Percentiles rank a stretch among this genome's conserved stretches.
Conservation (phyloP, 2,888 invertebrate species). For the Aspidapion aeneum region DNA sequence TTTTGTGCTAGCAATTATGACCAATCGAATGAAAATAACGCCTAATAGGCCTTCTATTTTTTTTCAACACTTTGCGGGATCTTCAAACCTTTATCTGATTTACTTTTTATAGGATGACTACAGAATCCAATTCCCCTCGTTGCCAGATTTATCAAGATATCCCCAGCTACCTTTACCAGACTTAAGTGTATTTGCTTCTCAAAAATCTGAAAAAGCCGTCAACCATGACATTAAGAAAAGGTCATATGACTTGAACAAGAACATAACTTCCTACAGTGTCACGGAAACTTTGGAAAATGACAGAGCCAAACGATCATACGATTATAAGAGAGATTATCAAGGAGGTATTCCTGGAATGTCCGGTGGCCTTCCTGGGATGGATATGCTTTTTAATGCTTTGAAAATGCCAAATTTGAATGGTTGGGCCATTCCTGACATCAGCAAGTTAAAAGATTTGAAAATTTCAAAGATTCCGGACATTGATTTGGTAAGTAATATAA, state of each 20-base stretch:
- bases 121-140: not conserved
- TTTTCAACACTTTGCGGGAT: no score
- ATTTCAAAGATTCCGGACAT: not conserved
- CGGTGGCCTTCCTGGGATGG: not conserved
- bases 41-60: no score
- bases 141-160: not conserved
- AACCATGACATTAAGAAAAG: no score
- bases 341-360: no score
- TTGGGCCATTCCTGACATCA: not conserved
- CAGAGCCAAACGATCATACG: not conserved
- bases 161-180: not conserved
- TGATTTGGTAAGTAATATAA: not conserved
- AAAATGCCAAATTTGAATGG: not conserved
- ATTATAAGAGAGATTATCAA: not conserved
- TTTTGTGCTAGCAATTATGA: no score
- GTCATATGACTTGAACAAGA: no score
- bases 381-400: not conserved
- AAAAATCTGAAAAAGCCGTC: not conserved
- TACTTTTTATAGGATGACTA: no score
- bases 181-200: not conserved
- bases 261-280: no score
- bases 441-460: not conserved
- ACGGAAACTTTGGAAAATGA: no score
- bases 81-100: no score
- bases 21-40: no score